A percentile compares a stretch with the other conserved stretches of the same genome.
Evolutionary conservation across 2,888 invertebrate species (phyloP).

Genomic region (Lordiphosa fenestrarum): DNA sequence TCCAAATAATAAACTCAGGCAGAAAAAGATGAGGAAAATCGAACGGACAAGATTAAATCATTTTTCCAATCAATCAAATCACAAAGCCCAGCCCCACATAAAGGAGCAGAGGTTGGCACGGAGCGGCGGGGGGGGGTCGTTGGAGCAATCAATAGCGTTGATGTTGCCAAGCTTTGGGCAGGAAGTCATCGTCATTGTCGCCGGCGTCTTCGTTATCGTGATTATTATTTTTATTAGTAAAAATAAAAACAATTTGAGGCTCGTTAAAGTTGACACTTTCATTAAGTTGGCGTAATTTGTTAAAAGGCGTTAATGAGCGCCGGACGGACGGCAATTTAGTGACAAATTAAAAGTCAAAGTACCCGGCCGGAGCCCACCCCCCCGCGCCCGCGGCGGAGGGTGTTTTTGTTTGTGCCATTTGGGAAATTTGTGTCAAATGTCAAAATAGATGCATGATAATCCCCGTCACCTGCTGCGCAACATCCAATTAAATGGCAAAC

Average conservation of each 20-base stretch:
- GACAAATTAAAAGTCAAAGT: slow-evolving; percentile 73
- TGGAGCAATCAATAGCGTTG: slow-evolving; percentile 69
- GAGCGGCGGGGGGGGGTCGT: slow-evolving; percentile 23
- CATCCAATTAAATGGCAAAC: slow-evolving; percentile 67
- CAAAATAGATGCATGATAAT: slow-evolving; percentile 52
- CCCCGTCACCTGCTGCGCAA: slow-evolving; percentile 52
- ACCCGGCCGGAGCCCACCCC: neutral
- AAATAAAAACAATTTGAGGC: slow-evolving; percentile 74
- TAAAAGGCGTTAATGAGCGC: slow-evolving; percentile 68
- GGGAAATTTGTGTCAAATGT: slow-evolving; percentile 69
- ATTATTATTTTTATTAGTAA: slow-evolving; percentile 34
- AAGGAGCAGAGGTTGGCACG: slow-evolving; percentile 17
- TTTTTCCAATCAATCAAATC: slow-evolving; percentile 77
- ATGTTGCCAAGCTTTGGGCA: slow-evolving; percentile 41
- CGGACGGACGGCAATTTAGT: slow-evolving; percentile 56
- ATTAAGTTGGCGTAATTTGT: slow-evolving; percentile 70
- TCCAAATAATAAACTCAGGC: slow-evolving; percentile 36
- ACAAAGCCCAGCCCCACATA: slow-evolving; percentile 36
- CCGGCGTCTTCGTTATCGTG: slow-evolving; percentile 10
- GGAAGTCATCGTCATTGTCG: slow-evolving; percentile 36
- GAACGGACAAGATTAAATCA: slow-evolving; percentile 66
- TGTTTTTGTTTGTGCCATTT: neutral
- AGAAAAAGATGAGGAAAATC: neutral
- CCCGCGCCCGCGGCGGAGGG: neutral
- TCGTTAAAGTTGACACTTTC: slow-evolving; percentile 76